Evolutionary conservation across 2,888 invertebrate genomes (phyloP).

Genomic region (Autographa gamma): DNA sequence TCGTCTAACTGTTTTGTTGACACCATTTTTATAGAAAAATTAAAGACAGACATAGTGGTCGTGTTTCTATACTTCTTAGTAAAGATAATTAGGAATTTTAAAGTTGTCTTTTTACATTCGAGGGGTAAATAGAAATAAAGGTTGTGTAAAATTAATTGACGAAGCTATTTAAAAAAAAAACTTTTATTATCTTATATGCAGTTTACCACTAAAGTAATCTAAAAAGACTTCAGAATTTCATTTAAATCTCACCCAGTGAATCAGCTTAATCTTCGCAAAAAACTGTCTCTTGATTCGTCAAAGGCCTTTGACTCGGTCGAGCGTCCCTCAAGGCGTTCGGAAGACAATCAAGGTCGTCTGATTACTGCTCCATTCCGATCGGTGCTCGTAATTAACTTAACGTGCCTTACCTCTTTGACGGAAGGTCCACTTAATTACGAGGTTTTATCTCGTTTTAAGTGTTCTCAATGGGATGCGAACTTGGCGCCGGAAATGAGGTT

Average conservation of each 20-base stretch:
- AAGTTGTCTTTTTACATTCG: neutral
- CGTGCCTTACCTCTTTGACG: constrained; percentile 51
- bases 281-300: constrained; percentile 32
- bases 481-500: constrained; percentile 38
- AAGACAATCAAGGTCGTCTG: constrained; percentile 45
- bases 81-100: neutral
- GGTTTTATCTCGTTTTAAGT: constrained; percentile 52
- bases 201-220: neutral
- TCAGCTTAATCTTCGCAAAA: constrained; percentile 28
- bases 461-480: constrained; percentile 35
- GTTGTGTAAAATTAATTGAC: neutral
- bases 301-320: constrained; percentile 35
- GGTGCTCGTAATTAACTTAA: constrained; percentile 53
- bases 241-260: constrained; percentile 1
- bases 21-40: neutral
- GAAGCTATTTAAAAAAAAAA: too few relatives aligned
- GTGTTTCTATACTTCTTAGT: neutral
- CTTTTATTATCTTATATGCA: neutral
- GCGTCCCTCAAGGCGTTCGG: constrained; percentile 45
- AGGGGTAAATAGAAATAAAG: neutral
- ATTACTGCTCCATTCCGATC: constrained; percentile 37
- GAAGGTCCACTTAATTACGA: constrained; percentile 53
- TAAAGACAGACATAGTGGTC: neutral
- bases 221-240: constrained; percentile 14
- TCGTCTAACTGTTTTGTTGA: neutral